Evolutionary conservation across 53 echinoderm and acorn worm species (phyloP), one percentile per base, ranked within the genome.

Genomic region (Hippasteria phrygiana): DNA sequence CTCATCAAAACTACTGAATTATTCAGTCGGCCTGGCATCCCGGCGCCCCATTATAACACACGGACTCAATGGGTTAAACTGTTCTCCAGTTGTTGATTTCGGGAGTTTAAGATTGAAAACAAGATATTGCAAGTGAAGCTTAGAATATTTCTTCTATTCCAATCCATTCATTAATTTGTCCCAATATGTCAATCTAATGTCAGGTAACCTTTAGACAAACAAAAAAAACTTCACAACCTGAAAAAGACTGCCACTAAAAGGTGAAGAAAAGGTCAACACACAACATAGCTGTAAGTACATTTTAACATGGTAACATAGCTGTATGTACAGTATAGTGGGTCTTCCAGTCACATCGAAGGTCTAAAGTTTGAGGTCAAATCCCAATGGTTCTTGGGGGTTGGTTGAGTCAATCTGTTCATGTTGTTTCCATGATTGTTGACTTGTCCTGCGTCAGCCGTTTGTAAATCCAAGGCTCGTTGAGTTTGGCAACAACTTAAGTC

Each of bases 281-380:
- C 17, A 55, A 32, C 79, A 79, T 40, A 54, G 35, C 62, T 56
- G 79, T 79, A 22, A 37, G 62, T 62, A 79, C 79, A 79, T 32
- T 79, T 59, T 79, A 79, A 62, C 13, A 27, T 16, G 37, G 79
- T 79, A 55, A 39, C 36, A 79, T 62, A 59, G 37, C 79, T n/a
- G 79, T 79, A 45, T 64, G 64, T 81, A 81, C 39, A 64, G 81
- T 81, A 43, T 81, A 81, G 65, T 65, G 56, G 66, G 81, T 81
- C 81, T 43, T 17, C 40, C 20, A 24, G 72, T 41, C 72, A 72
- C 5, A 40, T 8, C 1, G 40, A 41, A 5, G 42, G 72, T 41
- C 40, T 8, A 72, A n/a, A 59, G 78, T 78, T 78, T 56, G 62
- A 55, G 62, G 78, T 78, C 78, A 59, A 34, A 59, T 56, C 20